Evolutionary conservation across 92 coral and sea anemone genomes (phyloP).

Genomic region (Bergia sp.): DNA sequence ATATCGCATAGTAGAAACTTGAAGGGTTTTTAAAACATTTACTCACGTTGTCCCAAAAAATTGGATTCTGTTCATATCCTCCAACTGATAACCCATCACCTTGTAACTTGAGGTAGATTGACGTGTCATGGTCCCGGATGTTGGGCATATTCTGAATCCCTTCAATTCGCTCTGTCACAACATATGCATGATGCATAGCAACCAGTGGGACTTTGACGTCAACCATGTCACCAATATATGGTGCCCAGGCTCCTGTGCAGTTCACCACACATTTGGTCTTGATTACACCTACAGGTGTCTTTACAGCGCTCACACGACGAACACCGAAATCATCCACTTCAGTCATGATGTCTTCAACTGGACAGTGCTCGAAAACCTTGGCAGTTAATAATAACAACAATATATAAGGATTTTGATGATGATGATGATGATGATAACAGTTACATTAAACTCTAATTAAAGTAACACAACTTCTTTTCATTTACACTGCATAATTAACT

Average conservation of each 20-base stretch:
- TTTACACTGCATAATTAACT: too few relatives aligned
- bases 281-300: slow-evolving; percentile 81
- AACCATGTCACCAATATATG: slow-evolving; percentile 84
- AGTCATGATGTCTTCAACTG: slow-evolving; percentile 90
- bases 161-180: slow-evolving; percentile 94
- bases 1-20: too few relatives aligned
- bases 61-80: slow-evolving; percentile 92
- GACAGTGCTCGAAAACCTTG: slow-evolving; percentile 89
- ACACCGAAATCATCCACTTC: slow-evolving; percentile 88
- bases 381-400: not conserved
- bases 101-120: slow-evolving; percentile 92
- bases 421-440: too few relatives aligned
- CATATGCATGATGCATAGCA: slow-evolving; percentile 96
- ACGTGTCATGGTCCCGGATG: slow-evolving; percentile 94
- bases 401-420: not conserved
- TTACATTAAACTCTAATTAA: too few relatives aligned
- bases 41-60: slow-evolving; percentile 94
- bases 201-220: slow-evolving; percentile 87
- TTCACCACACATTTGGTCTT: slow-evolving; percentile 87
- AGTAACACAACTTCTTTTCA: too few relatives aligned
- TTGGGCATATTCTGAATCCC: slow-evolving; percentile 98
- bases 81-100: slow-evolving; percentile 98
- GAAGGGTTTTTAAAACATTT: not conserved
- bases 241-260: slow-evolving; percentile 98
- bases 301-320: slow-evolving; percentile 80